Evolutionary conservation across 2,888 invertebrate species (phyloP).

Genomic region (Pseudolycoriella hygida): DNA sequence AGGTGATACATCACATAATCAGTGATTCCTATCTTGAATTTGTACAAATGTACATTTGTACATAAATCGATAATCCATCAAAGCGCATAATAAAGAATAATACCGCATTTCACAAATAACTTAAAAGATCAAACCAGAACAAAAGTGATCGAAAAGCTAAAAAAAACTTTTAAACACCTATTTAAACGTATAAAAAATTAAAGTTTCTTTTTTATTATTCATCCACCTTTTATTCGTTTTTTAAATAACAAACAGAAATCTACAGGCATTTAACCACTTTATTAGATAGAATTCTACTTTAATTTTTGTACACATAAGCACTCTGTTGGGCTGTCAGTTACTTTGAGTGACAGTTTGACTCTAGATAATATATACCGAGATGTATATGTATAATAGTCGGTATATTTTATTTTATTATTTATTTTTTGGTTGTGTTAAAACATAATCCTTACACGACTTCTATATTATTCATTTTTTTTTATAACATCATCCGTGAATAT

Average conservation of each 20-base stretch:
- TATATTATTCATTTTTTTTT: not conserved
- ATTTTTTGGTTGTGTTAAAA: constrained; percentile 2
- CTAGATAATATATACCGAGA: constrained; percentile 15
- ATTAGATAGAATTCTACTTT: constrained; percentile 8
- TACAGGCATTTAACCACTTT: constrained; percentile 8
- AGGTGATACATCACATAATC: too few relatives aligned
- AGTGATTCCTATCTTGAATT: too few relatives aligned
- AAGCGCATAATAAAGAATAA: too few relatives aligned
- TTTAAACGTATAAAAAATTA: not conserved
- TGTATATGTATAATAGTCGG: not conserved
- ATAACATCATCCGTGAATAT: not conserved
- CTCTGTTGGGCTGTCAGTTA: constrained; percentile 22
- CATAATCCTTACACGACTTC: constrained; percentile 8
- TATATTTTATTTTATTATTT: constrained; percentile 2
- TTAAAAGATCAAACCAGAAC: too few relatives aligned
- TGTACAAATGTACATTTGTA: too few relatives aligned
- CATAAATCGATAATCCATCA: too few relatives aligned
- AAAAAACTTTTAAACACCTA: not conserved
- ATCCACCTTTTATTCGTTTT: not conserved
- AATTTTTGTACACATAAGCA: constrained; percentile 13
- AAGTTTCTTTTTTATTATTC: not conserved
- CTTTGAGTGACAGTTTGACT: constrained; percentile 27
- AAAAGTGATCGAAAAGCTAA: not conserved
- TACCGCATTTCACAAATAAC: too few relatives aligned
- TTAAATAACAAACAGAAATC: constrained; percentile 5